Conservation (phyloP, 1,140 invertebrate genomes). For the Pachypeltis micranthus region DNA sequence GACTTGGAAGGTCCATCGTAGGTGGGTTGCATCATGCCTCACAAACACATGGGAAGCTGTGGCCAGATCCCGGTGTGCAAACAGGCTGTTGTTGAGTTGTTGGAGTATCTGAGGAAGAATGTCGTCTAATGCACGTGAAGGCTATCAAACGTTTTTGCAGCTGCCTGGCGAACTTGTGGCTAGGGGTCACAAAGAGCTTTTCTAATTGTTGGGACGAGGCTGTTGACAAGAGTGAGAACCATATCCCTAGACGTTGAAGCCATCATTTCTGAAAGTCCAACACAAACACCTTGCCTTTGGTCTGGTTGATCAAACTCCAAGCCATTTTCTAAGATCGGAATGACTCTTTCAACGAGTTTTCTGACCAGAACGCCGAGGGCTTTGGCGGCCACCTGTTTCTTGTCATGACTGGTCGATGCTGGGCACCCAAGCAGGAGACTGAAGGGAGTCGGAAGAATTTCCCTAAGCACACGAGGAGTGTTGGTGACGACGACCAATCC, state of each 20-base stretch:
- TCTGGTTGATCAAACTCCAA: slow-evolving; percentile 81
- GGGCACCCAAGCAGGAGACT: slow-evolving; percentile 81
- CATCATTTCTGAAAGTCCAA: slow-evolving; percentile 97
- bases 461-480: slow-evolving; percentile 87
- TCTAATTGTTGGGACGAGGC: slow-evolving; percentile 90
- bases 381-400: slow-evolving; percentile 85
- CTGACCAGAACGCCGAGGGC: slow-evolving; percentile 94
- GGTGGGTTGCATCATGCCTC: no score
- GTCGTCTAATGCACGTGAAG: slow-evolving; percentile 95
- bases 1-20: no score
- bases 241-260: slow-evolving; percentile 90
- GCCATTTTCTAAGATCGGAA: slow-evolving; percentile 90
- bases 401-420: slow-evolving; percentile 90
- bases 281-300: slow-evolving; percentile 94
- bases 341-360: slow-evolving; percentile 95
- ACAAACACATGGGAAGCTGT: no score
- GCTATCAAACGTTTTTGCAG: slow-evolving; percentile 92
- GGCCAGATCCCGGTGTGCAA: no score
- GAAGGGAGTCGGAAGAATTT: slow-evolving; percentile 93
- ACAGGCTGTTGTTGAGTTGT: no score
- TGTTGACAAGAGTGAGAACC: slow-evolving; percentile 86
- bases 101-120: slow-evolving; percentile 85
- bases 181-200: slow-evolving; percentile 87
- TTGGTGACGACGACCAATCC: slow-evolving; percentile 96
- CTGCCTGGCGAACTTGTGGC: slow-evolving; percentile 83